phyloP scores from a whole-genome alignment of 2,888 invertebrate genomes.

The Melipona bicolor region DNA sequence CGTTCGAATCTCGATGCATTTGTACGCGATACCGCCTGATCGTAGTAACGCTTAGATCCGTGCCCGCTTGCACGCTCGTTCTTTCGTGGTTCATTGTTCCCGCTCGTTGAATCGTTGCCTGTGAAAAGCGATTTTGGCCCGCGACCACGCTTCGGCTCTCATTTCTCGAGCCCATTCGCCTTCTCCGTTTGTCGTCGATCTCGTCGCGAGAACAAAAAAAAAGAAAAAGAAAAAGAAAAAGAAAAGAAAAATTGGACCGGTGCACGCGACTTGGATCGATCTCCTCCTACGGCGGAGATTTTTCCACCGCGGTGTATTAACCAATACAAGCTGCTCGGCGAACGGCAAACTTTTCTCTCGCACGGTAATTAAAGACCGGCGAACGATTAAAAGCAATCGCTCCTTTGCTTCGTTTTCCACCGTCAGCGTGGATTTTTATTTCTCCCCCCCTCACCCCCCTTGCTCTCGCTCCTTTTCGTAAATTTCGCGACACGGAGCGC shows the following conservation, averaged over 20 bases:
- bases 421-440: neutral
- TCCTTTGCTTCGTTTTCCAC: neutral
- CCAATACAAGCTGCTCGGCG: constrained; percentile 14
- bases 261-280: neutral
- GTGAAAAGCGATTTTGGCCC: constrained; percentile 26
- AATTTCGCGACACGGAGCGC: constrained; percentile 40
- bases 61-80: neutral
- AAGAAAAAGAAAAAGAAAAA: too few species aligned
- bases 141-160: constrained; percentile 25
- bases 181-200: too few species aligned
- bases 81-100: constrained; percentile 45
- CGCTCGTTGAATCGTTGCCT: constrained; percentile 11
- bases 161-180: constrained; percentile 1
- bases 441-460: neutral
- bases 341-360: constrained; percentile 10
- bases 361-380: constrained; percentile 37
- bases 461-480: too few species aligned
- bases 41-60: neutral
- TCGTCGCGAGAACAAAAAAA: too few species aligned
- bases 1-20: constrained; percentile 38
- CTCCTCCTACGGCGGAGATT: constrained; percentile 11
- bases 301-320: constrained; percentile 14
- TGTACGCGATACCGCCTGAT: neutral
- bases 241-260: constrained; percentile 1
- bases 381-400: constrained; percentile 34